These are phyloP conservation scores for Gallirallus australis DNA, from an alignment of 2,797 vertebrate genomes.

Conservation along the genomic window DNA sequence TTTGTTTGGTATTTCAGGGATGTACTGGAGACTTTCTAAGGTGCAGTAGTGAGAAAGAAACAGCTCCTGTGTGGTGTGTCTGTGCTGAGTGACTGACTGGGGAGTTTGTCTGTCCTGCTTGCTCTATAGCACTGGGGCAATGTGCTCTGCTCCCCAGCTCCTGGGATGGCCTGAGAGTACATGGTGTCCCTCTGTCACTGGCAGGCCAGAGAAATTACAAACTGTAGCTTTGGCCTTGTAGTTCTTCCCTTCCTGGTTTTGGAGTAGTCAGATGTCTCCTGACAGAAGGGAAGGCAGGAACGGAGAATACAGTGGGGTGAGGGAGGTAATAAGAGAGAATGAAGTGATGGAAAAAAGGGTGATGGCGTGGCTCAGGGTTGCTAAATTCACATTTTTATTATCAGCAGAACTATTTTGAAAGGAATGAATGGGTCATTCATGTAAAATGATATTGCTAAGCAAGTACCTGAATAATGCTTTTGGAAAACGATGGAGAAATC, in stretches of 20 bases:
- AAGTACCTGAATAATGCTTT: neutral
- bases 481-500: neutral
- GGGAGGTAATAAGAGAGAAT: neutral
- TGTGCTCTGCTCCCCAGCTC: neutral
- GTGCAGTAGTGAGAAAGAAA: neutral
- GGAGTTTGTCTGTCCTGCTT: neutral
- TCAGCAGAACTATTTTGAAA: neutral
- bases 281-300: neutral
- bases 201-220: neutral
- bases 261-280: neutral
- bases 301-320: neutral
- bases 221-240: neutral
- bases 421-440: neutral
- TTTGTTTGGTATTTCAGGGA: neutral
- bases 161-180: neutral
- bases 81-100: neutral
- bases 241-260: neutral
- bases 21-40: neutral
- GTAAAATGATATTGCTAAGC: neutral
- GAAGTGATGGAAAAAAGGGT: neutral
- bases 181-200: neutral
- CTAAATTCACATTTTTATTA: neutral
- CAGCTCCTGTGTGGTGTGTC: neutral
- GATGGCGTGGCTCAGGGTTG: neutral
- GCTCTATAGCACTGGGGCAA: neutral